phyloP scores from a whole-genome alignment of 2,113 vertebrate genomes.

The Telmatochromis sp. region DNA sequence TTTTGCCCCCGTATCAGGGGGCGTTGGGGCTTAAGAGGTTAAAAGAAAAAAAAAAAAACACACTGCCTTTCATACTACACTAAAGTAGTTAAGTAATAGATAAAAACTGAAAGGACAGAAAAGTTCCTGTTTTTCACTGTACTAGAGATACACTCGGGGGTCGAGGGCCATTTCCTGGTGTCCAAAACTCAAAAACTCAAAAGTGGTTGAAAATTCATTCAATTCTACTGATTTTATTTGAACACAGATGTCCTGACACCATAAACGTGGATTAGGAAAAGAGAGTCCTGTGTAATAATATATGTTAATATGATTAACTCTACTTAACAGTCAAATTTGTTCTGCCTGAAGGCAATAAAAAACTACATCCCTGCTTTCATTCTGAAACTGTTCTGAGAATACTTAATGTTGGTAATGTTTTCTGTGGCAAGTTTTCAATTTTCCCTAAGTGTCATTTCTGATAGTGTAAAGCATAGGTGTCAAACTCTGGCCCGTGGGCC shows the following conservation, averaged over 20 bases:
- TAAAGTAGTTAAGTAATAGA: neutral
- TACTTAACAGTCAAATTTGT: neutral
- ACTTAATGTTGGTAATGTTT: neutral
- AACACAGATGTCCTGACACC: neutral
- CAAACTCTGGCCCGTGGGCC: no score
- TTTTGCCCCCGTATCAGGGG: no score
- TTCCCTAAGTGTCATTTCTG: neutral
- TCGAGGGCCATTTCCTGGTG: neutral
- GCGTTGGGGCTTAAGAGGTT: no score
- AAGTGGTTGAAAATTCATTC: neutral
- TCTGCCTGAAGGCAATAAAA: neutral
- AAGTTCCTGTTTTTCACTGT: neutral
- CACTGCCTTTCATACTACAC: neutral
- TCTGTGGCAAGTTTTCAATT: neutral
- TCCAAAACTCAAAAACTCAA: neutral
- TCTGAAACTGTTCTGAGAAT: neutral
- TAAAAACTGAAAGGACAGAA: neutral
- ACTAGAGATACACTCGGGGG: neutral
- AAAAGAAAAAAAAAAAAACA: neutral
- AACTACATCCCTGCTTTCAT: neutral
- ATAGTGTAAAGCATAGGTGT: neutral
- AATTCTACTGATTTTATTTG: neutral
- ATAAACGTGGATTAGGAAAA: neutral
- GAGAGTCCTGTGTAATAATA: neutral
- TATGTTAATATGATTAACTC: neutral